Percentiles rank a stretch among this genome's conserved stretches.
phyloP scores from a whole-genome alignment of 2,797 vertebrate genomes.

The Acipenser oxyrinchus region DNA sequence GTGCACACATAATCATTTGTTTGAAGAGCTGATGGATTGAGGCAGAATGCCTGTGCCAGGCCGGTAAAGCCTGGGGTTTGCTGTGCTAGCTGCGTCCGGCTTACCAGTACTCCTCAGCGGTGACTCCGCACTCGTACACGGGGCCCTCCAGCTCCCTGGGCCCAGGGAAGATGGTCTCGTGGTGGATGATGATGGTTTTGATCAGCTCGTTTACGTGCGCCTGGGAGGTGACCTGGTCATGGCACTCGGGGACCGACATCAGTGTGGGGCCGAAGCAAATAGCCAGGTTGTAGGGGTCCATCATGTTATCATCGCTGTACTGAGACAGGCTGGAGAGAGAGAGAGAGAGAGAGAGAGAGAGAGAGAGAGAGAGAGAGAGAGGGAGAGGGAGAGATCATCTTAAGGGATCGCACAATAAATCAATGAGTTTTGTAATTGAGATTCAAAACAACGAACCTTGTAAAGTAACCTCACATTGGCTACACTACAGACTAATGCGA shows the following conservation, averaged over 20 bases:
- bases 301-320: slow-evolving; percentile 99
- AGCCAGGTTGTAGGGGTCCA: slow-evolving; percentile 98
- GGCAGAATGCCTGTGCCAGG: too few relatives aligned
- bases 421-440: too few relatives aligned
- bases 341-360: background rate
- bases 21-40: too few relatives aligned
- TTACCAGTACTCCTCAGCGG: slow-evolving; percentile 86
- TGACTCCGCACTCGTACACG: slow-evolving; percentile 70
- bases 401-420: too few relatives aligned
- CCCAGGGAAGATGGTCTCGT: slow-evolving; percentile 84
- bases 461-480: too few relatives aligned
- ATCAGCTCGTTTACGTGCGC: slow-evolving; percentile 95
- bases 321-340: slow-evolving; percentile 76
- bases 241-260: slow-evolving; percentile 90
- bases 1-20: too few relatives aligned
- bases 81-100: slow-evolving; percentile 21
- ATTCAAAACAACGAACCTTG: too few relatives aligned
- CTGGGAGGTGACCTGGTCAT: slow-evolving; percentile 95
- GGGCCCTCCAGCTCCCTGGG: slow-evolving; percentile 80
- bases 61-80: background rate
- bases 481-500: too few relatives aligned
- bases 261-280: slow-evolving; percentile 96
- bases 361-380: too few relatives aligned
- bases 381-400: too few relatives aligned
- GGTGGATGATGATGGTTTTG: slow-evolving; percentile 97